These are phyloP conservation scores for Zootoca vivipara DNA, from an alignment of 2,113 vertebrate species.

Conservation along the genomic window DNA sequence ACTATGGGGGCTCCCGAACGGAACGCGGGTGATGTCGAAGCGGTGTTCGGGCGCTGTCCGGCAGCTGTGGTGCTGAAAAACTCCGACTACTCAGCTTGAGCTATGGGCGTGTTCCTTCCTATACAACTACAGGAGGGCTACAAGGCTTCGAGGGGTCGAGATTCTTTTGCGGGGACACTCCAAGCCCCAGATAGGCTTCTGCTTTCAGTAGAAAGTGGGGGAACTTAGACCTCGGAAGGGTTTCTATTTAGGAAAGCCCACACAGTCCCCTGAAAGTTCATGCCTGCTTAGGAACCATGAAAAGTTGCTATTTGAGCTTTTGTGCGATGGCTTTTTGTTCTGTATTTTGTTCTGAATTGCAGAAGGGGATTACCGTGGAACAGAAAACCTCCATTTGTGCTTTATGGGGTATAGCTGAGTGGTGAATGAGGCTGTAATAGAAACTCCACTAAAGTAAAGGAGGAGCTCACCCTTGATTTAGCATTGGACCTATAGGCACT, in stretches of 20 bases:
- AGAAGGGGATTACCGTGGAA: background rate
- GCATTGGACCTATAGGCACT: background rate
- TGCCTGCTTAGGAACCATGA: background rate
- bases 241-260: background rate
- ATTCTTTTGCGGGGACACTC: background rate
- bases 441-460: background rate
- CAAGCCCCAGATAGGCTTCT: background rate
- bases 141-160: background rate
- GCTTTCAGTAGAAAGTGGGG: too few species aligned
- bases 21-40: background rate
- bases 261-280: background rate
- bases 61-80: conserved; percentile 30
- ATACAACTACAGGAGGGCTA: background rate
- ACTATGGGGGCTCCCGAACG: background rate
- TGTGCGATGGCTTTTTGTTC: background rate
- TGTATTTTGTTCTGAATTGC: background rate
- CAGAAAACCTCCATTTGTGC: background rate
- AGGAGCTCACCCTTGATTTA: background rate
- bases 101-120: background rate
- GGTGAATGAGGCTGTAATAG: background rate
- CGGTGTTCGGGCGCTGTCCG: background rate
- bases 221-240: background rate
- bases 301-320: background rate
- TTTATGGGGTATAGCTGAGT: background rate
- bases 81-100: background rate